A percentile compares a stretch with the other conserved stretches of the same genome.
These are phyloP conservation scores for Ailuropoda melanoleuca DNA, from an alignment of 2,113 vertebrate species.

Conservation along the genomic window DNA sequence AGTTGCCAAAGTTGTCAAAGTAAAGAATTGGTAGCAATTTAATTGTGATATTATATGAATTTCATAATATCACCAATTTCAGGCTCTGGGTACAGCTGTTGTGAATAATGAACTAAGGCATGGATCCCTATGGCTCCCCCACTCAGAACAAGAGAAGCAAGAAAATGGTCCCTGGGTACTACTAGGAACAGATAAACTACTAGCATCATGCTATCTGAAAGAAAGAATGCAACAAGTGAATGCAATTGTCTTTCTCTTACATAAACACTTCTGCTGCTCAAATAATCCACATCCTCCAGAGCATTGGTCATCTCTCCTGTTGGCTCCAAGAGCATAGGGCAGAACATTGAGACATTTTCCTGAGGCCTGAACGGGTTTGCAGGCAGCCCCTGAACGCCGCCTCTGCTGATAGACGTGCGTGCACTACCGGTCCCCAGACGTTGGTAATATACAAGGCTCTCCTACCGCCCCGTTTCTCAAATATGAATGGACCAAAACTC, in stretches of 20 bases:
- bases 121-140: background rate
- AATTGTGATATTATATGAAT: background rate
- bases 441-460: background rate
- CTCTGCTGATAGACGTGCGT: background rate
- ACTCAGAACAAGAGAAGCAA: background rate
- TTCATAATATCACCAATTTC: background rate
- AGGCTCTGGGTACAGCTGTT: background rate
- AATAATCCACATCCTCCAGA: background rate
- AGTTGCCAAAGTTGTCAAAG: background rate
- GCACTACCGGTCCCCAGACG: accelerated
- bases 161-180: background rate
- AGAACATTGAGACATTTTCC: background rate
- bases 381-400: too few species aligned
- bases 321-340: accelerated
- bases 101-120: background rate
- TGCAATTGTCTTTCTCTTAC: background rate
- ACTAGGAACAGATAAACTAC: too few species aligned
- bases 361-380: background rate
- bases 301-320: accelerated
- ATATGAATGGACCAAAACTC: too few species aligned
- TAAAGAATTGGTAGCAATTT: background rate
- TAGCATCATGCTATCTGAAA: background rate
- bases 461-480: background rate
- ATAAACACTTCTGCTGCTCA: background rate
- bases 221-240: background rate